Conservation (phyloP, 1,140 invertebrate species). For the Drosophila simulans region DNA sequence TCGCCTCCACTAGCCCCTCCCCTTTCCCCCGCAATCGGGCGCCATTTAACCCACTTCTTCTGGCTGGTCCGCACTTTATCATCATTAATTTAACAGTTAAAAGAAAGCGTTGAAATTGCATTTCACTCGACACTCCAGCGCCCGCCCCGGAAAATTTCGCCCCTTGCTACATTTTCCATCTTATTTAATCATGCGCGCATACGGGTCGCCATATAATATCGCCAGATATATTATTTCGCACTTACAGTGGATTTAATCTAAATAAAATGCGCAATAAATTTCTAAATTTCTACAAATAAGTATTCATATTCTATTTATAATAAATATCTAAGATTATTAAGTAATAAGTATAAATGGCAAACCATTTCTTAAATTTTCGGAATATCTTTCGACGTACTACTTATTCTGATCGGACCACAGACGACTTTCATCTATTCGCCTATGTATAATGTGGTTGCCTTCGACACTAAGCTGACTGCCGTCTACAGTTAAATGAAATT, state of each 20-base stretch:
- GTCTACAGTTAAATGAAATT: no score
- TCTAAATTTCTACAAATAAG: no score
- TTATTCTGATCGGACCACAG: no score
- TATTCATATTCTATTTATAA: no score
- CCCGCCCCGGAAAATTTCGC: neutral
- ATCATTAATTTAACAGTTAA: slow-evolving; percentile 64
- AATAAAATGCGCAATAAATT: no score
- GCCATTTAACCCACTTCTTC: slow-evolving; percentile 1
- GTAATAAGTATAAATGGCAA: no score
- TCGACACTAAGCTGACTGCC: no score
- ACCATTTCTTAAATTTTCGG: no score
- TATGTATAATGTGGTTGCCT: no score
- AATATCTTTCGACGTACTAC: no score
- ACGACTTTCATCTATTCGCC: no score
- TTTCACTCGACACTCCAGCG: slow-evolving; percentile 10
- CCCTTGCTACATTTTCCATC: slow-evolving; percentile 10
- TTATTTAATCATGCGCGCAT: slow-evolving; percentile 58
- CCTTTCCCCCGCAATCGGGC: neutral
- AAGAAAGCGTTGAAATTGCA: slow-evolving; percentile 59
- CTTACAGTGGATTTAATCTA: neutral
- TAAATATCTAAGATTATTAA: no score
- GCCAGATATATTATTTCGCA: slow-evolving; percentile 16
- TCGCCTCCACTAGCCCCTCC: neutral
- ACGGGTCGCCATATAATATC: slow-evolving; percentile 52
- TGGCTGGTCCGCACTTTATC: slow-evolving; percentile 24